Evolutionary conservation across 2,888 invertebrate genomes (phyloP).

Genomic region (Drosophila colorata): DNA sequence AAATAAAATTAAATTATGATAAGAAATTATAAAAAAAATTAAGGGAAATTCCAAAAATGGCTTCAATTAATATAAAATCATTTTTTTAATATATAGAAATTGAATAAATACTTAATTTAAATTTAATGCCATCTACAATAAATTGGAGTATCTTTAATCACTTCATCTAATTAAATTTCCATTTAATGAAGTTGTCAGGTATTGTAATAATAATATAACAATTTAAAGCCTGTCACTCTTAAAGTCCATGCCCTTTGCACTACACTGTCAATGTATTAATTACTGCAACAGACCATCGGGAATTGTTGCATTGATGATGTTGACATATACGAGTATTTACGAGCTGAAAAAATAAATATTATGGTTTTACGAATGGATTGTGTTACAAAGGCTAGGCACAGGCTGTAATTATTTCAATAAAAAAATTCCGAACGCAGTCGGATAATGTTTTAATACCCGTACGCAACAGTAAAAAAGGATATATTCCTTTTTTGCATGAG

Average conservation of each 20-base stretch:
- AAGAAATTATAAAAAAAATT: no score
- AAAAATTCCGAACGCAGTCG: neutral
- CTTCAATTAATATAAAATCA: no score
- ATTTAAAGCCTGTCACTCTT: neutral
- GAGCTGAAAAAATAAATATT: neutral
- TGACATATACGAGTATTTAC: neutral
- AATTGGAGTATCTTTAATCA: no score
- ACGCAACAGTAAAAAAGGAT: neutral
- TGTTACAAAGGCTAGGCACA: neutral
- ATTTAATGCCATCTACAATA: no score
- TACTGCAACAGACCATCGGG: neutral
- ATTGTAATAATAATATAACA: neutral
- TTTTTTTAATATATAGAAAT: no score
- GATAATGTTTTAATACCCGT: neutral
- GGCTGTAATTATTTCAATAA: conserved; percentile 6
- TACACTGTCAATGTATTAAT: neutral
- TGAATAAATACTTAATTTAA: no score
- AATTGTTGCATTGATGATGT: neutral
- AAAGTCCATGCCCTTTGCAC: neutral
- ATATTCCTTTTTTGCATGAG: neutral
- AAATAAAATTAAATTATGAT: no score
- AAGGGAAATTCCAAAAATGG: no score
- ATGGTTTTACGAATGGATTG: neutral
- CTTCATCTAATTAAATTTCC: neutral
- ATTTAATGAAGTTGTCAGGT: neutral